Percentiles rank a stretch among this genome's conserved stretches.
phyloP scores from a whole-genome alignment of 2,888 invertebrate species.

The Diplazon laetatorius region DNA sequence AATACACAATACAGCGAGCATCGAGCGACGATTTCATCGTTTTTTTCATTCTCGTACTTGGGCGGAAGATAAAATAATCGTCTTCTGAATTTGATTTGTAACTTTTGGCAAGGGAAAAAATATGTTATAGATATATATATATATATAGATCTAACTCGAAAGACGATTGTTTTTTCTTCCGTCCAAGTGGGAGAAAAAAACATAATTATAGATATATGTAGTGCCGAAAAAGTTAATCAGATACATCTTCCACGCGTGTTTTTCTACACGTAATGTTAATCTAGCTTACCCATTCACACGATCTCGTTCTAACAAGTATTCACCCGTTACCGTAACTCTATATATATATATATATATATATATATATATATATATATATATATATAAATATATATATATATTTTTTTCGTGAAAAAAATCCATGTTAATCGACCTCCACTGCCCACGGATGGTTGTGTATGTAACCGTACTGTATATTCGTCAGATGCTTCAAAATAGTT shows the following conservation, averaged over 20 bases:
- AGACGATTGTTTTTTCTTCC: too few relatives aligned
- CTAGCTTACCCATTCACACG: not conserved
- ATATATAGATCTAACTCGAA: not conserved
- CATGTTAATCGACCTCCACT: conserved; percentile 85
- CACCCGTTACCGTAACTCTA: not conserved
- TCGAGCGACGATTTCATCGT: not conserved
- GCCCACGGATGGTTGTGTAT: conserved; percentile 91
- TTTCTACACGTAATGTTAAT: not conserved
- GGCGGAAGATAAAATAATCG: too few relatives aligned
- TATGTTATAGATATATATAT: not conserved
- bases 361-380: too few relatives aligned
- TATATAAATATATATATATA: conserved; percentile 2
- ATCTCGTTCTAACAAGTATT: conserved; percentile 5
- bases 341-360: too few relatives aligned
- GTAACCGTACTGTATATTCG: conserved; percentile 95
- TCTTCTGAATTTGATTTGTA: not conserved
- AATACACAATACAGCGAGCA: conserved; percentile 13
- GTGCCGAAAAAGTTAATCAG: not conserved
- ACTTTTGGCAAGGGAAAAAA: not conserved
- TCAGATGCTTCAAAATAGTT: conserved; percentile 89
- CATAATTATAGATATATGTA: not conserved
- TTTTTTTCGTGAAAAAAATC: too few relatives aligned
- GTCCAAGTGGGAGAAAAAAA: not conserved
- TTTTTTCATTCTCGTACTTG: not conserved
- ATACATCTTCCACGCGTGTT: not conserved